Base-by-base conservation (phyloP, 1,140 invertebrate species). In the Solenopsis invicta region DNA sequence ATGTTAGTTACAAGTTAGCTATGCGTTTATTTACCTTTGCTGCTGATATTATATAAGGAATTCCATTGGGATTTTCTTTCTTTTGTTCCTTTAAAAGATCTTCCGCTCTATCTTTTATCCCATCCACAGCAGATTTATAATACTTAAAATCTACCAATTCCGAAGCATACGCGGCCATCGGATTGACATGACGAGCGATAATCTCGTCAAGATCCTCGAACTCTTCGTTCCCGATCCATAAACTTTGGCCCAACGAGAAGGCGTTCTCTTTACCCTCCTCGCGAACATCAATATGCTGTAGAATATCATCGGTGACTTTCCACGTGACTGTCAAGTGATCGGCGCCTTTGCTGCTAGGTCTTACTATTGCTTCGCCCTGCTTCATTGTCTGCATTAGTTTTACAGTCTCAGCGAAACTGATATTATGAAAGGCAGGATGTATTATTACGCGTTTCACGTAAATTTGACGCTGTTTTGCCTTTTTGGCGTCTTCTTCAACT, bases 181-280 rank as follows among this genome's bases (percentile, higher is more conserved):
- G 99, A 88, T 98, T 99, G 6, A 99, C 97, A 94, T 99, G 97
- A 13, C 99, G 97, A 0, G 99, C 99, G 54, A 99, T 98, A 66
- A 99, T 99, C 97, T 99, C 99, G 95, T 99, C 99, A 18, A 99
- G 95, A 96, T 99, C 99, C 96, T 99, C 99, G 95, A 99, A 99
- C 92, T 99, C 98, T 92, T 98, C 98, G 77, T 96, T 97, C 16
- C 97, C 97, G 87, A 99, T 99, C 97, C 97, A 98, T 0, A 99
- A 95, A 87, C 93, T 93, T 88, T 97, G 97, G 37, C 99, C 99
- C 24, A 99, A 95, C 62, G 98, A 99, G 93, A 99, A 99, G 0
- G 97, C 97, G 94, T 99, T 99, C 92, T 99, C 98, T 96, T 99
- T 99, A 12, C 98, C 98, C 94, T 99, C 97, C 95, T 99, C 99